Evolutionary conservation across 2,888 invertebrate genomes (phyloP), one percentile per base, ranked within the genome.

Genomic region (Aphodius granarius): DNA sequence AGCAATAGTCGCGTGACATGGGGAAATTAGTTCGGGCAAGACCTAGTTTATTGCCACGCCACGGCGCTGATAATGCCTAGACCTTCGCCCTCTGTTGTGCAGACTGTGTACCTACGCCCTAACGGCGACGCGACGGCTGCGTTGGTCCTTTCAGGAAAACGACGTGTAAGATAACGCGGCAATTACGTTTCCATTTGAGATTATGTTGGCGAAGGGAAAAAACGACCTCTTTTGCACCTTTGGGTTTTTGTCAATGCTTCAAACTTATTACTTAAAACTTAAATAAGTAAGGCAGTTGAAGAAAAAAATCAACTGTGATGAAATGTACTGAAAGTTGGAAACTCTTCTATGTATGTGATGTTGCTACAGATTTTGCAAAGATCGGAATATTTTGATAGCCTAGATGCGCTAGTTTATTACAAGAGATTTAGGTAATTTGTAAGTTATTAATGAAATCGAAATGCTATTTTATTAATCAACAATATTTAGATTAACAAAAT

Each of bases 21-120:
- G 73, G 80, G 78, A 80, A 82, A 82, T 82, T 82, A 82, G 79
- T 80, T 80, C 80, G 81, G 79, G 82, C 82, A 82, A 82, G 82
- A 80, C 81, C 80, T 81, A 79, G 80, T 82, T 82, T 80, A 80
- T 78, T 79, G 79, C 73, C 73, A 62, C 65, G 77, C 62, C 71
- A 70, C 65, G 73, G 74, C 71, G 77, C 72, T 77, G 77, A 76
- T 77, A 77, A 77, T 72, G 19, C 74, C 75, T 75, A 73, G 77
- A 77, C 76, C 66, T 66, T 18, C 22, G 73, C 20, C 68, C 68
- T 68, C 22, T 68, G 22, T 22, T 68, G 20, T 17, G 17, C 65
- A 65, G 65, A n/a, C n/a, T n/a, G n/a, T 43, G 43, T 43, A 43
- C 43, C 43, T 43, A 43, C 43, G 43, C 43, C 43, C 43, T 43